phyloP scores from a whole-genome alignment of 1,140 invertebrate species.

The Drosophila busckii region DNA sequence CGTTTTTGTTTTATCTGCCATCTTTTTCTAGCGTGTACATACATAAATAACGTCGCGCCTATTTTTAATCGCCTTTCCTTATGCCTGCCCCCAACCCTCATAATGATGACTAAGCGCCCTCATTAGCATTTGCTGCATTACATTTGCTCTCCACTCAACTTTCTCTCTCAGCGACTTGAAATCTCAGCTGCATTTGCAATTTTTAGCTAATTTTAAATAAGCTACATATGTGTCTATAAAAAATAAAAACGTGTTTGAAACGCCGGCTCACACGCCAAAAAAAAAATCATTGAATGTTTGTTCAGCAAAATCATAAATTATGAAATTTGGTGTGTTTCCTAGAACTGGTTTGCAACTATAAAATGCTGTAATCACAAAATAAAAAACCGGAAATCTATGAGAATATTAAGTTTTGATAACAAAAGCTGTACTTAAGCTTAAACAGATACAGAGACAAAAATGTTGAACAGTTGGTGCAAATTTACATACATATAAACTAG shows the following conservation, averaged over 20 bases:
- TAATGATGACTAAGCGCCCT: slow-evolving; percentile 57
- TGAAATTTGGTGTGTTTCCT: slow-evolving; percentile 40
- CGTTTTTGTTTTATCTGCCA: slow-evolving; percentile 27
- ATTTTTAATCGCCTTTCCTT: slow-evolving; percentile 38
- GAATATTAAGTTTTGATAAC: background rate
- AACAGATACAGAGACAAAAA: slow-evolving; percentile 10
- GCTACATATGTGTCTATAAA: background rate
- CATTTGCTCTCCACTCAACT: background rate
- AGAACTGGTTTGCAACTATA: slow-evolving; percentile 44
- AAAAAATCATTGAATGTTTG: slow-evolving; percentile 56
- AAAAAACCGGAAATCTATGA: slow-evolving; percentile 55
- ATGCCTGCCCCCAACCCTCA: background rate
- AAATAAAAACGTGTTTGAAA: slow-evolving; percentile 30
- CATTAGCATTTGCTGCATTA: slow-evolving; percentile 55
- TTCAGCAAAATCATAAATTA: slow-evolving; percentile 53
- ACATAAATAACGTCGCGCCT: slow-evolving; percentile 44
- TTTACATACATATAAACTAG: no score
- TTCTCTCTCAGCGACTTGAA: no score
- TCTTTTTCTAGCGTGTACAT: slow-evolving; percentile 14
- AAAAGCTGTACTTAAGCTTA: no score
- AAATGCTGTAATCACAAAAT: slow-evolving; percentile 60
- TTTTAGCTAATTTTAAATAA: no score
- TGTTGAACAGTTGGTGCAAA: no score
- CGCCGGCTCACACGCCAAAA: slow-evolving; percentile 15
- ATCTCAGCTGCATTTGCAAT: no score